phyloP scores from a whole-genome alignment of 2,113 vertebrate species.

The Paracanthobrama guichenoti region DNA sequence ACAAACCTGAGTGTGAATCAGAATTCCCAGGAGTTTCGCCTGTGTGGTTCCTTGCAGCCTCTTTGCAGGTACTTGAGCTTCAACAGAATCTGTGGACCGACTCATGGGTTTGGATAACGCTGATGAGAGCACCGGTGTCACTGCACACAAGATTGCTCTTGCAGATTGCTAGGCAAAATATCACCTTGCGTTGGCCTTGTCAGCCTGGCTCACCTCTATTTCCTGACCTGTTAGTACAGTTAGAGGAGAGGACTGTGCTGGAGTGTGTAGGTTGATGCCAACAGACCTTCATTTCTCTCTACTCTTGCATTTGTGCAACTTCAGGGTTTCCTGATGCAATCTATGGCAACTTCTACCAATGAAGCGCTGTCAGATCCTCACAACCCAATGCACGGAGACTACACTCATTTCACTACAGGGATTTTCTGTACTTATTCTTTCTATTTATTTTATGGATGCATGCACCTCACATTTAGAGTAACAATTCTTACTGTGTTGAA shows the following conservation, averaged over 20 bases:
- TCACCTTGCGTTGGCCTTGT: neutral
- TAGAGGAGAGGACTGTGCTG: neutral
- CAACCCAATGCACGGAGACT: neutral
- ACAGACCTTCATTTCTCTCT: neutral
- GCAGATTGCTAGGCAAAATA: neutral
- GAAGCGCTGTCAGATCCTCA: conserved; percentile 18
- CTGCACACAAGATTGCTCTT: neutral
- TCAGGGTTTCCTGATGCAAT: conserved; percentile 45
- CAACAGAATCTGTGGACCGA: neutral
- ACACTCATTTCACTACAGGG: neutral
- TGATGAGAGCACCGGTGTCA: neutral
- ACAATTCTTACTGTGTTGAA: neutral
- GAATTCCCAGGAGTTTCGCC: neutral
- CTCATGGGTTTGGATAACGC: neutral
- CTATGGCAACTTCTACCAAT: conserved; percentile 17
- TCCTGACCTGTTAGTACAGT: neutral
- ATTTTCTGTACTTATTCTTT: neutral
- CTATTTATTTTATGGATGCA: neutral
- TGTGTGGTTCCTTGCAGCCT: neutral
- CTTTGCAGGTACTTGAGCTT: neutral
- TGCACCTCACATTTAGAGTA: neutral
- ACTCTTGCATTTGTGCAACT: conserved; percentile 8
- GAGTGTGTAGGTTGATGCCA: conserved; percentile 7
- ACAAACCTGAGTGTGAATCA: neutral
- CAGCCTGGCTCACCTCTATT: neutral